Conservation (phyloP, 2,113 vertebrate genomes). For the Mormyrus lacerda region DNA sequence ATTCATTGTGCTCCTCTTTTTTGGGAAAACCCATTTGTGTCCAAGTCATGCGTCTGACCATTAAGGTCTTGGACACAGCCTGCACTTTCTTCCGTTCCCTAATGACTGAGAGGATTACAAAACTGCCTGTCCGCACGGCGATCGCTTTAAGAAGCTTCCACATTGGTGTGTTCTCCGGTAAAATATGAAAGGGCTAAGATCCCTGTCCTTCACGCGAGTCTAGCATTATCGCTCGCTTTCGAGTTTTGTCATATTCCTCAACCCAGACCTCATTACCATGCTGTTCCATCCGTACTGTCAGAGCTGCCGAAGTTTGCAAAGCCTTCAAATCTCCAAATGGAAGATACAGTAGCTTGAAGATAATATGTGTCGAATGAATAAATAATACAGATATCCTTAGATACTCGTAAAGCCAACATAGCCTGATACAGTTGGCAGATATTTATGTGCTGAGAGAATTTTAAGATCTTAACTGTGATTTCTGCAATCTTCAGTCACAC, state of each 20-base stretch:
- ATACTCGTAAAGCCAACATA: background rate
- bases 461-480: background rate
- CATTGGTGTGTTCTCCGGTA: background rate
- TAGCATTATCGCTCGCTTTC: background rate
- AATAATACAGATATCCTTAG: background rate
- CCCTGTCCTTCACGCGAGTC: background rate
- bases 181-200: background rate
- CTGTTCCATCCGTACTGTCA: background rate
- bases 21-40: background rate
- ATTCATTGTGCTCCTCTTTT: background rate
- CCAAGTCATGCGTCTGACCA: background rate
- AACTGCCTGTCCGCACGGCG: background rate
- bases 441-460: background rate
- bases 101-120: background rate
- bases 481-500: too few relatives aligned
- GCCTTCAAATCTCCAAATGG: slow-evolving; percentile 6
- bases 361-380: background rate
- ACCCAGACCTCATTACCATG: background rate
- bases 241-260: background rate
- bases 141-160: background rate
- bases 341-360: background rate
- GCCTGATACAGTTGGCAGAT: background rate
- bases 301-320: background rate
- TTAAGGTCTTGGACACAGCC: background rate
- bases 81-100: background rate